Base-by-base conservation (phyloP, 2,797 vertebrate genomes). In the Graptemys geographica region DNA sequence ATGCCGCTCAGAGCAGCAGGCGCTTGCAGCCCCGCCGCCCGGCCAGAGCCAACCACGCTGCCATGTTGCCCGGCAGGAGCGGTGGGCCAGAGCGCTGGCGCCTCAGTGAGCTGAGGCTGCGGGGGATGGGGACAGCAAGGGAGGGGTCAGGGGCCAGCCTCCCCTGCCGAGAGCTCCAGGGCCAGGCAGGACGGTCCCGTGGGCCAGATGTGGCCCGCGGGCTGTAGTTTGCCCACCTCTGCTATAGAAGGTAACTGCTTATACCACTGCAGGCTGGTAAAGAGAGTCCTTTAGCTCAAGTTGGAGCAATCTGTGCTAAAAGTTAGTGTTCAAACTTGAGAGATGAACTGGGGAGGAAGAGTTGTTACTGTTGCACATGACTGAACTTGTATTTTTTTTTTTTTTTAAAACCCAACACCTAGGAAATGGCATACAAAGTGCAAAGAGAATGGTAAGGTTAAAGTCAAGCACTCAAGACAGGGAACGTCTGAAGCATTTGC, bases 401-500 rank as follows among this genome's bases (percentile, higher is more conserved):
- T 44, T 44, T 44, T 44, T 44, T 6, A 44, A 44, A 44, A 51
- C 51, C 53, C 55, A 25, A 23, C 55, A 94, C 94, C 96, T 94
- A 94, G 94, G 95, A 95, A 97, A 97, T 94, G 89, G 53, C 56
- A 59, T 78, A 89, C 62, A 89, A 89, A 80, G 87, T 94, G 83
- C 91, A 87, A 96, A 92, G 89, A 94, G 79, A 94, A 83, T 11
- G 56, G 79, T 83, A 91, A 92, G 91, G n/a, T 79, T 88, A 8
- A 95, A 89, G 56, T 79, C 86, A 80, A 96, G 47, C 91, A 41
- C 81, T 93, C 89, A 56, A 37, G 88, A 93, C 95, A 96, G 81
- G 92, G 91, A 96, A 96, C 95, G 88, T 92, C 92, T 96, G 95
- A 96, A 97, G 8, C 95, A 96, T 88, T 95, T 94, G 19, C 23